A percentile compares a stretch with the other conserved stretches of the same genome.
phyloP scores from a whole-genome alignment of 2,113 vertebrate species.

The Strix uralensis region DNA sequence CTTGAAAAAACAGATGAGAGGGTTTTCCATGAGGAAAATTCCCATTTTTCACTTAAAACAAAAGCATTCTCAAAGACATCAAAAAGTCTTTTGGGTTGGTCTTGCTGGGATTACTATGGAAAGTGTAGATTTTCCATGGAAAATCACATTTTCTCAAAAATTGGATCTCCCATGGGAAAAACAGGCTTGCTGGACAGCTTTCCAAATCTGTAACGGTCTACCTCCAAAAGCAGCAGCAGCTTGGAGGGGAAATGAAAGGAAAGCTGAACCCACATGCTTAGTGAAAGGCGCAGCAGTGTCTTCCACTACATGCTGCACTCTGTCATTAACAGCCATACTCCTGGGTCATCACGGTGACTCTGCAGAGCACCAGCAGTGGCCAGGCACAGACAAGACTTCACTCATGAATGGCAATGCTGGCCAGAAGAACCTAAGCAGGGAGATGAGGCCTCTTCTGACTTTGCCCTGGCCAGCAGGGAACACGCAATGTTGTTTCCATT shows the following conservation, averaged over 20 bases:
- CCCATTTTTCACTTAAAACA: not conserved
- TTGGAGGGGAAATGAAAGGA: not conserved
- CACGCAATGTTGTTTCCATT: rapidly evolving
- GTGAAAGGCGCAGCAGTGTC: not conserved
- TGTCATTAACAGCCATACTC: not conserved
- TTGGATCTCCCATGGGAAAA: not conserved
- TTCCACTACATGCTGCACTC: not conserved
- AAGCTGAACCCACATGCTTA: not conserved
- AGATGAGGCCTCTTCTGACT: not conserved
- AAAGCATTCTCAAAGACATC: not conserved
- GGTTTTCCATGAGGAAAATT: not conserved
- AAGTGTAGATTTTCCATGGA: not conserved
- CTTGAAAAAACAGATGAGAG: not conserved
- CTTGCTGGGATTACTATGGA: not conserved
- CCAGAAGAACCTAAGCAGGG: not conserved
- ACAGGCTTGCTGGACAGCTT: not conserved
- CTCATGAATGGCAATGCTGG: not conserved
- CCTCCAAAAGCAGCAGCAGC: not conserved
- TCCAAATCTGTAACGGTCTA: not conserved
- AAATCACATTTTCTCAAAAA: not conserved
- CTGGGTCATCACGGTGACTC: rapidly evolving
- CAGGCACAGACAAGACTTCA: rapidly evolving
- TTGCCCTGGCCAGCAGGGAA: not conserved
- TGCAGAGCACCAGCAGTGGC: not conserved
- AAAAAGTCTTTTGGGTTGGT: not conserved